Conservation (phyloP, 1,140 invertebrate species). For the Delia radicum region DNA sequence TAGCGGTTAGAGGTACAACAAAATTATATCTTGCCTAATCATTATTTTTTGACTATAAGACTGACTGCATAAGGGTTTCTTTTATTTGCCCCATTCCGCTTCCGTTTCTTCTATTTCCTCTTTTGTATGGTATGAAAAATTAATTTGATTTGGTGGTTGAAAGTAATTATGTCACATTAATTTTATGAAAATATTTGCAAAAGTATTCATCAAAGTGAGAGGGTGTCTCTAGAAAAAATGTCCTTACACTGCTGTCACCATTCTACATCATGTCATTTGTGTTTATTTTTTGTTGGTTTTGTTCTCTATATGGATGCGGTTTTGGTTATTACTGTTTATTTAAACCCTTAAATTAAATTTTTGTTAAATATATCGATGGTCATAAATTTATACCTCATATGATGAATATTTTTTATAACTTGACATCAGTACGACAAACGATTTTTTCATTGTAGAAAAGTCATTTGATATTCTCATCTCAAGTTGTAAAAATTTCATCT, state of each 20-base stretch:
- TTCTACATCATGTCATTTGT: no score
- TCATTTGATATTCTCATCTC: no score
- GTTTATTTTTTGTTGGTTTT: no score
- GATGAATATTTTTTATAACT: neutral
- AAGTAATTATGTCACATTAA: slow-evolving; percentile 33
- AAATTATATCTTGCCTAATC: slow-evolving; percentile 7
- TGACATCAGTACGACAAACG: neutral
- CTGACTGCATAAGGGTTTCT: slow-evolving; percentile 12
- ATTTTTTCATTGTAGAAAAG: no score
- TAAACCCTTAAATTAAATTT: neutral
- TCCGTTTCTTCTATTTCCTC: neutral
- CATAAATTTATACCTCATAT: neutral
- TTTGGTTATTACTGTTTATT: neutral
- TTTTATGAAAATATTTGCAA: slow-evolving; percentile 25
- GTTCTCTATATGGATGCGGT: no score
- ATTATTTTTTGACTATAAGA: neutral
- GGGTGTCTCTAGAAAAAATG: neutral
- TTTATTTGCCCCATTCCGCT: neutral
- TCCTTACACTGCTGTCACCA: neutral
- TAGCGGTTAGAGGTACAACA: neutral
- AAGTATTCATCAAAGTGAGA: neutral
- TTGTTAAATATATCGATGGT: neutral
- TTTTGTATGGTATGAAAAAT: slow-evolving; percentile 29
- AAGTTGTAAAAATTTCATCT: no score
- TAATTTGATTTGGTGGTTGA: slow-evolving; percentile 33